Percentiles rank a stretch among this genome's conserved stretches.
Conservation (phyloP, 1,140 invertebrate genomes). For the Drosophila hydei region DNA sequence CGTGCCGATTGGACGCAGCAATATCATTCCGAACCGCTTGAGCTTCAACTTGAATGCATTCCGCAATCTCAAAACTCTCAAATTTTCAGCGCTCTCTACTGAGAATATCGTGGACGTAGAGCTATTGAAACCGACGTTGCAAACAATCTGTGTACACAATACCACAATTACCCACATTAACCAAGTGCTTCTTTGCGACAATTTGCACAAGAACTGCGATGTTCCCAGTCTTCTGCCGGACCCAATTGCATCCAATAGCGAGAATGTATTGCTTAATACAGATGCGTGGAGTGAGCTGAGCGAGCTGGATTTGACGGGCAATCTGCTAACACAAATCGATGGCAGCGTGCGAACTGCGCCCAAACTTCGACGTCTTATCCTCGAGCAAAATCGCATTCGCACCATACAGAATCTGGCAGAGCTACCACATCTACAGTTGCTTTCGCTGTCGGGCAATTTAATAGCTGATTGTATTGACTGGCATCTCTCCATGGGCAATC, state of each 20-base stretch:
- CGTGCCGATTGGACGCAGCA: conserved; percentile 88
- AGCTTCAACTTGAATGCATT: conserved; percentile 92
- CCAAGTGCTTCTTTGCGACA: conserved; percentile 91
- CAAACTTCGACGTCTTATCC: conserved; percentile 88
- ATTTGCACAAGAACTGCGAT: conserved; percentile 86
- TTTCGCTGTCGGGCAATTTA: conserved; percentile 92
- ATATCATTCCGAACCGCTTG: conserved; percentile 92
- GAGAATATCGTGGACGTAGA: conserved; percentile 87
- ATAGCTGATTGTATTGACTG: conserved; percentile 89
- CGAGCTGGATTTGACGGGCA: conserved; percentile 91
- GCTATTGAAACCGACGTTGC: conserved; percentile 87
- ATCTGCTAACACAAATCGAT: conserved; percentile 91
- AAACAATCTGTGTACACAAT: conserved; percentile 86
- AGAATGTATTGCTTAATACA: conserved; percentile 35
- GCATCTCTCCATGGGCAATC: conserved; percentile 94
- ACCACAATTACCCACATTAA: conserved; percentile 87
- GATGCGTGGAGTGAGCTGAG: conserved; percentile 87
- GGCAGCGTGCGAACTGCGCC: conserved; percentile 91
- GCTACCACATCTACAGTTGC: conserved; percentile 89
- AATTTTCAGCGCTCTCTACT: conserved; percentile 87
- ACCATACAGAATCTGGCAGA: conserved; percentile 91
- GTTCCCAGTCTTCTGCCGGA: conserved; percentile 63
- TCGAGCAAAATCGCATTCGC: conserved; percentile 91
- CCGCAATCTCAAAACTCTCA: conserved; percentile 88
- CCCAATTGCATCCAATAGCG: conserved; percentile 18